These are phyloP conservation scores for Menura novaehollandiae DNA, from an alignment of 2,113 vertebrate genomes.

Conservation along the genomic window DNA sequence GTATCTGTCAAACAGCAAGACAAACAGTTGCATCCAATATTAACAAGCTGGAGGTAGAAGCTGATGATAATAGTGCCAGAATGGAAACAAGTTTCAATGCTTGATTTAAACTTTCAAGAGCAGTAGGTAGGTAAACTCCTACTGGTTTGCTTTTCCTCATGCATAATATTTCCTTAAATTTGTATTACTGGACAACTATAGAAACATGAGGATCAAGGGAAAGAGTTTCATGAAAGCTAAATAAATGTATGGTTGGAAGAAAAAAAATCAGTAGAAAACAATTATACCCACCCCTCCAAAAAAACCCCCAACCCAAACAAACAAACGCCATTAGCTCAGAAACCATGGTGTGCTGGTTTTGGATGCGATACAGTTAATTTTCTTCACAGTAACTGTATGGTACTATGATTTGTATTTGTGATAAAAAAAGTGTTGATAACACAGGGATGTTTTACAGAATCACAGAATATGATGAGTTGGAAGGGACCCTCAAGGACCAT, in stretches of 20 bases:
- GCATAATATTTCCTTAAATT: background rate
- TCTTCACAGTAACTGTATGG: background rate
- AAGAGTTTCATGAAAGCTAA: background rate
- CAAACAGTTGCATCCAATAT: background rate
- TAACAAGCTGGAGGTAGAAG: background rate
- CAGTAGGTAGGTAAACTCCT: background rate
- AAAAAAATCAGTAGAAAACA: background rate
- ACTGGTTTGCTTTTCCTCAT: background rate
- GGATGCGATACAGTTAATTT: background rate
- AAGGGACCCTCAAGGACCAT: background rate
- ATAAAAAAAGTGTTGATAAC: background rate
- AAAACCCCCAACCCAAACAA: background rate
- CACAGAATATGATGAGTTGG: background rate
- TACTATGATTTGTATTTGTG: background rate
- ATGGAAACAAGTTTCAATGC: background rate
- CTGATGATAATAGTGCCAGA: background rate
- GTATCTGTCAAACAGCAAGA: background rate
- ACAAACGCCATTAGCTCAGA: background rate
- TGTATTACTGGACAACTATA: background rate
- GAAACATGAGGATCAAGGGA: background rate
- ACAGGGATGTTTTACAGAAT: background rate
- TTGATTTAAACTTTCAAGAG: background rate
- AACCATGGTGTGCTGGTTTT: background rate
- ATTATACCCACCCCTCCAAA: accelerated
- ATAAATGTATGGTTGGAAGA: background rate